A percentile compares a stretch with the other conserved stretches of the same genome.
phyloP scores from a whole-genome alignment of 2,888 invertebrate genomes.

The Merodon equestris region DNA sequence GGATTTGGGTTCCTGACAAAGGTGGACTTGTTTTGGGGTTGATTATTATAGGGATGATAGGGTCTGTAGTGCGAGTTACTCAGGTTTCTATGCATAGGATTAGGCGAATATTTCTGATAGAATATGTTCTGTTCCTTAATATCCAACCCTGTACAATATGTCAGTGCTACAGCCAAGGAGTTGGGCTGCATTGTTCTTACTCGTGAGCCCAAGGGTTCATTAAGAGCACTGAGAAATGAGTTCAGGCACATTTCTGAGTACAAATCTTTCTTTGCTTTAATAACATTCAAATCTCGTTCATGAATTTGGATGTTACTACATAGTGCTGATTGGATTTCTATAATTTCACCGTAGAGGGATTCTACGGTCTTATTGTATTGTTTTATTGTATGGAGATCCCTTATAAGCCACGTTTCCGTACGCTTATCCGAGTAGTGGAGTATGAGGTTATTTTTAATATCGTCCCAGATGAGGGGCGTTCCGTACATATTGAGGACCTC shows the following conservation, averaged over 20 bases:
- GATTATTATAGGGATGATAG: background rate
- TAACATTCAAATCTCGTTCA: conserved; percentile 60
- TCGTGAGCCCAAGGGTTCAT: conserved; percentile 65
- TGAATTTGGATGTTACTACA: conserved; percentile 66
- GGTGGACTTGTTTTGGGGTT: background rate
- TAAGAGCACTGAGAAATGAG: conserved; percentile 59
- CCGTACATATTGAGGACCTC: conserved; percentile 6
- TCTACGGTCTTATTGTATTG: conserved; percentile 52
- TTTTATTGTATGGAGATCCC: conserved; percentile 53
- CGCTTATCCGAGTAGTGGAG: conserved; percentile 65
- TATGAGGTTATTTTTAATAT: conserved; percentile 58
- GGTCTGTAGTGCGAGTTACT: conserved; percentile 20
- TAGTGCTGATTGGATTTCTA: conserved; percentile 66
- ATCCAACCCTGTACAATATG: too few relatives aligned
- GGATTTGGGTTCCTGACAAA: background rate
- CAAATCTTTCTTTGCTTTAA: conserved; percentile 60
- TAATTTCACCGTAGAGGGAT: conserved; percentile 65
- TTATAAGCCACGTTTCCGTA: conserved; percentile 58
- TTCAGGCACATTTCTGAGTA: conserved; percentile 69
- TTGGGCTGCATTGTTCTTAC: conserved; percentile 68
- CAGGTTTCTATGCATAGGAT: conserved; percentile 1
- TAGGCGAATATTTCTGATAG: conserved; percentile 15
- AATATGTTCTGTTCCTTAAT: conserved; percentile 24
- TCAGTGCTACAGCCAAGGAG: conserved; percentile 28
- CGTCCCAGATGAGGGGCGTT: conserved; percentile 32